Evolutionary conservation across 2,797 vertebrate genomes (phyloP).

Genomic region (Alectoris magna): DNA sequence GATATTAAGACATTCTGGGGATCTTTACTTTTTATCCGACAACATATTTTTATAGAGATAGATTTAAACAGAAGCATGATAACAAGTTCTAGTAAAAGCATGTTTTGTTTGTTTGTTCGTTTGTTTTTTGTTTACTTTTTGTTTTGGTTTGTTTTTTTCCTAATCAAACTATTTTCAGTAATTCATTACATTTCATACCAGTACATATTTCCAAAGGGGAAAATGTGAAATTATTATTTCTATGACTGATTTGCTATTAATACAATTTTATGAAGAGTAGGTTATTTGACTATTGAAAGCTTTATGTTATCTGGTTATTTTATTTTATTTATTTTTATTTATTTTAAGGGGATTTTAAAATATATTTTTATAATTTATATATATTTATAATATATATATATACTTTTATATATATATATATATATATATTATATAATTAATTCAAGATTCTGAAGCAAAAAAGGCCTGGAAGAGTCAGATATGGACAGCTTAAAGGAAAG

Average conservation of each 20-base stretch:
- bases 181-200: background rate
- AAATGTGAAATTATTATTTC: background rate
- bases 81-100: background rate
- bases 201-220: background rate
- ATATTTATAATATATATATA: no score
- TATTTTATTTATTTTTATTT: no score
- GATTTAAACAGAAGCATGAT: background rate
- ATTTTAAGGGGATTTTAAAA: no score
- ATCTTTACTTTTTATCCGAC: background rate
- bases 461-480: background rate
- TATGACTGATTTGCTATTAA: background rate
- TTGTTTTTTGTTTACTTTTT: background rate
- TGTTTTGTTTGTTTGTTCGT: background rate
- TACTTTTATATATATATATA: no score
- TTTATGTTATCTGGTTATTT: background rate
- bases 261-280: background rate
- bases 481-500: background rate
- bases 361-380: no score
- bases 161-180: background rate
- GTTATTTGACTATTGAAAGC: background rate
- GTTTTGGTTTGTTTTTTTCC: background rate
- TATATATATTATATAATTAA: background rate
- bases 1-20: background rate
- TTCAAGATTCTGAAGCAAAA: background rate
- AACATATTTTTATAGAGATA: background rate